phyloP scores from a whole-genome alignment of 2,888 invertebrate genomes.

The Plagodis pulveraria region DNA sequence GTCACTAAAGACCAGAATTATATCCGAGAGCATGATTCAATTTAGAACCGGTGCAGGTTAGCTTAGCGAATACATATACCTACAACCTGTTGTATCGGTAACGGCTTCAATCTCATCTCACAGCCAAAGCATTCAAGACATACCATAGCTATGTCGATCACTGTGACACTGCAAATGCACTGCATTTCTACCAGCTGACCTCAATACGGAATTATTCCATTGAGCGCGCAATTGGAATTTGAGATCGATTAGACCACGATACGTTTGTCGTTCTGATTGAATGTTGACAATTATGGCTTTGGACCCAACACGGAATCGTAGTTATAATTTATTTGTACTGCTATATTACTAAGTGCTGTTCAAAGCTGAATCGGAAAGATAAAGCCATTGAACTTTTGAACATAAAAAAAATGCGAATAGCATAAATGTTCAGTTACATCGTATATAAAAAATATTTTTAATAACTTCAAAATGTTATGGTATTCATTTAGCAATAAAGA shows the following conservation, averaged over 20 bases:
- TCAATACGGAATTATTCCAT: conserved; percentile 32
- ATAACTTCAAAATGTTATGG: too few relatives aligned
- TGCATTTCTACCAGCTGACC: conserved; percentile 10
- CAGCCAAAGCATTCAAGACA: conserved; percentile 4
- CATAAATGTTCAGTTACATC: too few relatives aligned
- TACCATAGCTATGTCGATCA: neutral
- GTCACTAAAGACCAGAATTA: neutral
- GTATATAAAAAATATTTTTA: too few relatives aligned
- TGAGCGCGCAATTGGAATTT: conserved; percentile 33
- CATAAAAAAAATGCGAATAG: too few relatives aligned
- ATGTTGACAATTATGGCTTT: conserved; percentile 27
- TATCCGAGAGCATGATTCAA: too few relatives aligned
- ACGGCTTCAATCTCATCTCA: neutral
- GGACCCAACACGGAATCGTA: conserved; percentile 12
- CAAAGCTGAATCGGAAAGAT: too few relatives aligned
- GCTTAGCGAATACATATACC: too few relatives aligned
- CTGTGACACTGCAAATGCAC: conserved; percentile 10
- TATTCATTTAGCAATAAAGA: too few relatives aligned
- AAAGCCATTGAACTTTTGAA: too few relatives aligned
- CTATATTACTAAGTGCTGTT: neutral
- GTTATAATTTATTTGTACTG: conserved; percentile 8
- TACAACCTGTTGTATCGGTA: too few relatives aligned
- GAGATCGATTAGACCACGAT: conserved; percentile 28
- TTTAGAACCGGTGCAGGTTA: too few relatives aligned
- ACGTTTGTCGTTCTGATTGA: conserved; percentile 34